Base-by-base conservation (phyloP, 2,888 invertebrate genomes). In the Noctua fimbriata region DNA sequence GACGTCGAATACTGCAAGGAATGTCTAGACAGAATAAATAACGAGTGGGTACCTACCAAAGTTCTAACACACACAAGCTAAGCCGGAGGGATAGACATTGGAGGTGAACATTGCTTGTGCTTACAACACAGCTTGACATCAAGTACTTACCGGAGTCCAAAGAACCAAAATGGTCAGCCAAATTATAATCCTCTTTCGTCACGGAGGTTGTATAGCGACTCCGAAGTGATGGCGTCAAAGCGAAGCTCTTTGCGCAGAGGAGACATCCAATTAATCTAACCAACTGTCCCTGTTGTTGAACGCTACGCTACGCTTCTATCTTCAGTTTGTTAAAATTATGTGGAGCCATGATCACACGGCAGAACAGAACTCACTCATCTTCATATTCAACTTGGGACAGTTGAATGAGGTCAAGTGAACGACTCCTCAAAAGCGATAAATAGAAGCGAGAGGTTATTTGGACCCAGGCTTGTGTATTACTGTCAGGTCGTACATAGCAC, bases 401-500 rank as follows among this genome's bases (percentile, higher is more conserved):
- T 49, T 65, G 32, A 52, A 41, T 73, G 21, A 47, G 60, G 28
- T 81, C 41, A 80, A 81, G 47, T 78, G 67, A 14, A 67, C 73
- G 69, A 24, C 72, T 69, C 72, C 36, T 67, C 10, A 41, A 65
- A 82, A 84, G 88, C 82, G 73, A 79, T 82, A 85, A 69, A 83
- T 76, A 78, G 36, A 87, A 87, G 83, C 81, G 74, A 89, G 91
- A 86, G 86, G 94, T 95, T 95, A 88, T 95, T 96, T 95, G 96
- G 94, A 94, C 95, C 90, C 94, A 89, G 92, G 90, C 83, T 84
- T 83, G 69, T 76, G 86, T 89, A 91, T 92, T 93, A 94, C 92
- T 92, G 91, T 84, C 90, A 91, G 89, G 90, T 96, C 97, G 97
- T 97, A 97, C 97, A 97, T 96, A 97, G 97, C 90, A 97, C 97